Evolutionary conservation across 2,888 invertebrate genomes (phyloP).

Genomic region (Drosophila cracens): DNA sequence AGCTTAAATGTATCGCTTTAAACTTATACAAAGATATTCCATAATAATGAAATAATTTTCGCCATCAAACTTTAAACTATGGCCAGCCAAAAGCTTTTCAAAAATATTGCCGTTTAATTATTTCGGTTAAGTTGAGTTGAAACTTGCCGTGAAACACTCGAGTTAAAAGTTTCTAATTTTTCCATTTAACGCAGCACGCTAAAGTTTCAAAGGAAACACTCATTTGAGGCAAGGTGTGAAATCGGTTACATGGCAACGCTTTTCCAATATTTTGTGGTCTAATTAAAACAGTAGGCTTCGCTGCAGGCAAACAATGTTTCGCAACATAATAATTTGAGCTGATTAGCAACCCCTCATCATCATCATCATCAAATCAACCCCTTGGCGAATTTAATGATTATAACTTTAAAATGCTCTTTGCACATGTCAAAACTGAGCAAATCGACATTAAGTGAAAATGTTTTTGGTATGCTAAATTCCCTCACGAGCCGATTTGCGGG

Average conservation of each 20-base stretch:
- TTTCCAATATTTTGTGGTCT: slow-evolving; percentile 5
- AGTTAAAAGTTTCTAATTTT: not conserved
- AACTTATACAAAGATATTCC: not conserved
- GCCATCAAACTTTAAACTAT: not conserved
- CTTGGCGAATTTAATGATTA: not conserved
- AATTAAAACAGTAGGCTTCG: slow-evolving; percentile 1
- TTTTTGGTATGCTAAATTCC: not conserved
- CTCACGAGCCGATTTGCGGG: not conserved
- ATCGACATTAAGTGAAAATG: not conserved
- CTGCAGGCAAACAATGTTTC: slow-evolving; percentile 1
- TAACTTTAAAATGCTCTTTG: not conserved
- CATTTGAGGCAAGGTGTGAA: slow-evolving; percentile 49
- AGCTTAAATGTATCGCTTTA: not conserved
- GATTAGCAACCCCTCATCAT: not conserved
- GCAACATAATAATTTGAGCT: not conserved
- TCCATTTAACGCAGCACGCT: not conserved
- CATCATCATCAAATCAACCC: not conserved
- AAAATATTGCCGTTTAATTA: not conserved
- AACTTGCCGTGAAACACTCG: not conserved
- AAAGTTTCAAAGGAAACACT: not conserved
- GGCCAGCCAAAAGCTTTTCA: too few relatives aligned
- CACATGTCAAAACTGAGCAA: not conserved
- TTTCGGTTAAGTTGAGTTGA: not conserved
- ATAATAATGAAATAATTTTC: not conserved
- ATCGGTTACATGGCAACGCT: slow-evolving; percentile 31